Conservation (phyloP, 2,797 vertebrate species). For the Poeciliopsis paucimaculata region DNA sequence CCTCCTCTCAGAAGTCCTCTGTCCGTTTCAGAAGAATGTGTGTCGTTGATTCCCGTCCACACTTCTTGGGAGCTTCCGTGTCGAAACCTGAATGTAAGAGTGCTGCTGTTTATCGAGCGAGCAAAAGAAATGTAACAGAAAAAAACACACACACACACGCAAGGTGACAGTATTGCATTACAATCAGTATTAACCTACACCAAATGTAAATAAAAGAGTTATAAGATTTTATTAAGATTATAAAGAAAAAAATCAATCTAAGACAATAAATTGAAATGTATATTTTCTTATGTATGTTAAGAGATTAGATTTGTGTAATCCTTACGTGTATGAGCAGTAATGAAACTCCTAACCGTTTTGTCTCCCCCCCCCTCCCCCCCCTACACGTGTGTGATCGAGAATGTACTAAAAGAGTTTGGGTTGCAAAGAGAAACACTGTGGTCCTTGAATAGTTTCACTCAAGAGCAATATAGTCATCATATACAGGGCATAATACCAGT, state of each 20-base stretch:
- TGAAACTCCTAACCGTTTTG: conserved; percentile 67
- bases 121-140: conserved; percentile 67
- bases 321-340: conserved; percentile 68
- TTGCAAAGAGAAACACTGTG: conserved; percentile 80
- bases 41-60: conserved; percentile 55
- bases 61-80: conserved; percentile 58
- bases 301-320: conserved; percentile 62
- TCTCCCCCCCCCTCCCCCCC: conserved; percentile 55
- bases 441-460: conserved; percentile 73
- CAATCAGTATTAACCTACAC: conserved; percentile 78
- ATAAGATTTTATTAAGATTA: conserved; percentile 73
- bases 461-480: conserved; percentile 76
- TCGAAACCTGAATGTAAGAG: conserved; percentile 81
- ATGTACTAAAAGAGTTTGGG: conserved; percentile 73
- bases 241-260: conserved; percentile 36
- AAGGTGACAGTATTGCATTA: conserved; percentile 73
- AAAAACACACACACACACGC: conserved; percentile 10
- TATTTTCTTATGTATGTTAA: conserved; percentile 79
- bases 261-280: conserved; percentile 71
- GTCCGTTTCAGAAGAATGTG: conserved; percentile 52
- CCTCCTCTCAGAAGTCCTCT: conserved; percentile 40
- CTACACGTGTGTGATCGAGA: conserved; percentile 75
- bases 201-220: conserved; percentile 79
- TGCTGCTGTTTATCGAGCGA: conserved; percentile 71
- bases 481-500: conserved; percentile 43